Evolutionary conservation across 1,140 invertebrate species (phyloP), one percentile per base, ranked within the genome.

Genomic region (Nebria ingens): DNA sequence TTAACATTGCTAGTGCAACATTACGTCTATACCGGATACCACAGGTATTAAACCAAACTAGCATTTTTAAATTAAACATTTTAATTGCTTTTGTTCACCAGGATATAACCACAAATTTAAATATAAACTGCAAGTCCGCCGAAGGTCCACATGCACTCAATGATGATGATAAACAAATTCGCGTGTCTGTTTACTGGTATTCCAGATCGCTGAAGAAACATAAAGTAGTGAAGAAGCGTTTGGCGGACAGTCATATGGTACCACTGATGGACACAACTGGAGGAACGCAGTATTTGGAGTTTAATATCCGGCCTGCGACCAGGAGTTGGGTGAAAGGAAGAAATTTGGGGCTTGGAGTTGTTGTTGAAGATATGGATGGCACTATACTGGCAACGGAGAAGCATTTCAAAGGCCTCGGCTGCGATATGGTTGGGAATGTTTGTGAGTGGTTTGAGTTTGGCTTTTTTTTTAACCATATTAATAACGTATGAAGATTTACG

Each of bases 351-450:
- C 59, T 83, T 25, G 74, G 74, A 9, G 68, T 83, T 19, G 72
- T 79, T 60, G 79, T 83, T 6, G 80, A 83, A 63, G 79, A 83
- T 61, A 79, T 82, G 62, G 79, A 82, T 38, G 76, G 77, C 1
- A 71, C 71, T 54, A 60, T 74, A 1, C 58, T 81, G 19, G 74
- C 76, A 57, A 75, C 78, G 0, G 64, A 68, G 4, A 64, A 68
- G 50, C 79, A 77, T 58, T 80, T 82, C 60, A 71, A 76, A 52
- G 69, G 75, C 62, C 65, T 74, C 13, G 68, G 71, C 19, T 78
- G 77, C 66, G 40, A 45, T 45, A 66, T 59, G 66, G 67, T 69
- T 58, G 67, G 67, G 57, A 45, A 45, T 45, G 54, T 58, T 59
- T 66, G 66, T 68, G 66, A 68, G 66, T 68, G 61, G 13, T 29